These are phyloP conservation scores for Bergia puertoricense DNA, from an alignment of 92 coral and sea anemone genomes.

Conservation along the genomic window DNA sequence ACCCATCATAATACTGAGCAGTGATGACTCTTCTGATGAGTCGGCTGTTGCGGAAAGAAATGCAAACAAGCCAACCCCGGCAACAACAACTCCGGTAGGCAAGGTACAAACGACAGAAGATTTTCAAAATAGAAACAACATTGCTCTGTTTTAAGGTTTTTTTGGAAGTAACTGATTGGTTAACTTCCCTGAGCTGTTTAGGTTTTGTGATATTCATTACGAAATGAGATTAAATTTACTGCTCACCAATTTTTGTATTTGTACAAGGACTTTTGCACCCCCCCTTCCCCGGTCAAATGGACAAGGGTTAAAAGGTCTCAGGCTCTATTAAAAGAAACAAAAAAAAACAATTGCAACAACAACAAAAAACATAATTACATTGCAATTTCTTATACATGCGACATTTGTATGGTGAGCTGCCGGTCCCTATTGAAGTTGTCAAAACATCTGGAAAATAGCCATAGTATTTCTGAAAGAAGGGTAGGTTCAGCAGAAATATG, in stretches of 20 bases:
- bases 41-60: neutral
- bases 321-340: neutral
- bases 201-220: neutral
- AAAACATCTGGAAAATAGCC: slow-evolving; percentile 15
- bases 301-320: slow-evolving; percentile 13
- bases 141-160: neutral
- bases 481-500: neutral
- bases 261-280: neutral
- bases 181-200: neutral
- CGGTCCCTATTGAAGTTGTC: slow-evolving; percentile 16
- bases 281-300: neutral
- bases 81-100: neutral
- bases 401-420: slow-evolving; percentile 34
- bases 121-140: neutral
- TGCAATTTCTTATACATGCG: slow-evolving; percentile 25
- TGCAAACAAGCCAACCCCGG: slow-evolving; percentile 11
- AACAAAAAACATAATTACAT: slow-evolving; percentile 1
- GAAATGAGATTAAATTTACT: neutral
- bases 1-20: neutral
- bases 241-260: too few species aligned
- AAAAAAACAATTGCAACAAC: neutral
- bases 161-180: neutral
- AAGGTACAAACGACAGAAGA: neutral
- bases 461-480: neutral
- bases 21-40: slow-evolving; percentile 1